Base-by-base conservation (phyloP, 2,797 vertebrate species). In the Sebastes nivosus region DNA sequence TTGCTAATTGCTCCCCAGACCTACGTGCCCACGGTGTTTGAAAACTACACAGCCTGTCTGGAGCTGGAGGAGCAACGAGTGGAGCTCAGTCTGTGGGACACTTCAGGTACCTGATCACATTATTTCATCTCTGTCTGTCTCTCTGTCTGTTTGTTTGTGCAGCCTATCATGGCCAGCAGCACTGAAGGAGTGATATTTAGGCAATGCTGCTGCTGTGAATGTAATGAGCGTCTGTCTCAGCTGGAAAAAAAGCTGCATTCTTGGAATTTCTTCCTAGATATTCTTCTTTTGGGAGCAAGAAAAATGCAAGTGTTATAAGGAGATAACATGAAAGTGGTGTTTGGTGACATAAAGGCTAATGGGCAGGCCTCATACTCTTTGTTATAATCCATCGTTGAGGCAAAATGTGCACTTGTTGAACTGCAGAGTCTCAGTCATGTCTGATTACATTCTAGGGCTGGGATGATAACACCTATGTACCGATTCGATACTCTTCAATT, bases 11-110 rank as follows among this genome's bases (percentile, higher is more conserved):
- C 82, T 85, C 89, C 83, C 55, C 94, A 99, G 97, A 98, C 98
- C 1, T 98, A 98, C 75, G 97, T 98, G 84, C 98, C 97, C 92
- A 98, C 98, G 4, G 98, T 99, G 63, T 98, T 99, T 90, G 97
- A 99, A 92, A 99, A 99, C 95, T 99, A 99, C 95, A 98, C 97
- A n/a, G 97, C 97, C 85, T 98, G 97, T 90, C 92, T 99, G 95
- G 97, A 97, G 93, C 97, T 97, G 22, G 98, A 99, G 87, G 98
- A 97, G 68, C 97, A 98, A 91, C 96, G 97, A 63, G 97, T 98
- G 92, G 98, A 98, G 93, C 96, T 99, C 80, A 99, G 98, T 88
- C 96, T 98, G 85, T 99, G 98, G 98, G 97, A 98, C 91, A 99
- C 97, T 68, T 99, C 98, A 92, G 98, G 98, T 98, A 96, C 95